A percentile compares a stretch with the other conserved stretches of the same genome.
These are phyloP conservation scores for Nephrotoma appendiculata DNA, from an alignment of 2,888 invertebrate species.

Conservation along the genomic window DNA sequence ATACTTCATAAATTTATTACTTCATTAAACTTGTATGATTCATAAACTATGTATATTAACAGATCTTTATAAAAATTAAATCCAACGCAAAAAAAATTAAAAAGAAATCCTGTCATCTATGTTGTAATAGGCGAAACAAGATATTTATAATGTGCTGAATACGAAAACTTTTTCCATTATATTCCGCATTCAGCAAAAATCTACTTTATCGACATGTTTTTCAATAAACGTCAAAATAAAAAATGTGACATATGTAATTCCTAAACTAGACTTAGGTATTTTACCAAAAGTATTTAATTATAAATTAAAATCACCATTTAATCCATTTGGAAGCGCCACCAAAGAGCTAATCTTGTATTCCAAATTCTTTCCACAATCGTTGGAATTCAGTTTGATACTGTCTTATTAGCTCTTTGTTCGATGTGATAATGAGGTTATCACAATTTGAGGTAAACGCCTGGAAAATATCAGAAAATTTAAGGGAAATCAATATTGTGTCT, in stretches of 20 bases:
- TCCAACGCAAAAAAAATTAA: too few relatives aligned
- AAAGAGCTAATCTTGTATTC: not conserved
- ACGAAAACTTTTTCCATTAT: not conserved
- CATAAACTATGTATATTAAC: too few relatives aligned
- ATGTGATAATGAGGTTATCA: constrained; percentile 25
- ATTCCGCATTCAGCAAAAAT: not conserved
- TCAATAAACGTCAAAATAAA: not conserved
- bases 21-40: too few relatives aligned
- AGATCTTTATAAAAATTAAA: too few relatives aligned
- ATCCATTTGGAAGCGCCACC: not conserved
- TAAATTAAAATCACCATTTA: not conserved
- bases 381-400: constrained; percentile 22
- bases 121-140: too few relatives aligned
- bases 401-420: constrained; percentile 15
- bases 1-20: too few relatives aligned
- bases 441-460: constrained; percentile 25
- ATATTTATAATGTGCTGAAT: not conserved
- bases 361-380: constrained; percentile 24
- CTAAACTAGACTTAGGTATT: not conserved
- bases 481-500: not conserved
- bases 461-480: constrained; percentile 7
- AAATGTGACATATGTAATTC: not conserved
- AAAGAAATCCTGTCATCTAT: too few relatives aligned
- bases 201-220: not conserved
- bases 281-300: not conserved